A percentile compares a stretch with the other conserved stretches of the same genome.
phyloP scores from a whole-genome alignment of 30 jellyfish, hydroid and myxozoan species.

The Turritopsis dohrnii region DNA sequence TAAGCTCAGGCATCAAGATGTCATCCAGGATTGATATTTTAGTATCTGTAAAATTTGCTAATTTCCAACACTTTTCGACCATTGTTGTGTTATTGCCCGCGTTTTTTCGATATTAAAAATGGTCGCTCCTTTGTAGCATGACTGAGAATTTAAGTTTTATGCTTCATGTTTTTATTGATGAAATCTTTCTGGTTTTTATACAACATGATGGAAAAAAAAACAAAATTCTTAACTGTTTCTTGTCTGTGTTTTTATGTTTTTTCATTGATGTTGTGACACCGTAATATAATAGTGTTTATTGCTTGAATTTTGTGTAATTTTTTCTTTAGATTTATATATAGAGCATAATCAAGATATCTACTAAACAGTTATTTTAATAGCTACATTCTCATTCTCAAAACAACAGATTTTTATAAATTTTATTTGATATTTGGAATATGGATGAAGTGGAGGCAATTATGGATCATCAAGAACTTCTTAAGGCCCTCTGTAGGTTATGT shows the following conservation, averaged over 20 bases:
- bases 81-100: neutral
- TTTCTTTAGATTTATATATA: neutral
- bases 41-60: neutral
- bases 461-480: neutral
- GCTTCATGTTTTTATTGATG: neutral
- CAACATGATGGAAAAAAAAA: neutral
- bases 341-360: neutral
- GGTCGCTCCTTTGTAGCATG: neutral
- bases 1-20: neutral
- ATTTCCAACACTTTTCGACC: neutral
- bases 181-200: neutral
- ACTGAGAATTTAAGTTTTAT: neutral
- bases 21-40: neutral
- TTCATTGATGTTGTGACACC: neutral
- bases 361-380: neutral
- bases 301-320: neutral
- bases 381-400: neutral
- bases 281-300: neutral
- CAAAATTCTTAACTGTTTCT: too few species aligned
- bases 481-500: neutral
- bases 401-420: neutral
- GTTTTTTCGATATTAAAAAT: neutral
- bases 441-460: neutral
- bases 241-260: neutral
- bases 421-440: neutral